Conservation (phyloP, 2,797 vertebrate genomes). For the Hemitrygon akajei region DNA sequence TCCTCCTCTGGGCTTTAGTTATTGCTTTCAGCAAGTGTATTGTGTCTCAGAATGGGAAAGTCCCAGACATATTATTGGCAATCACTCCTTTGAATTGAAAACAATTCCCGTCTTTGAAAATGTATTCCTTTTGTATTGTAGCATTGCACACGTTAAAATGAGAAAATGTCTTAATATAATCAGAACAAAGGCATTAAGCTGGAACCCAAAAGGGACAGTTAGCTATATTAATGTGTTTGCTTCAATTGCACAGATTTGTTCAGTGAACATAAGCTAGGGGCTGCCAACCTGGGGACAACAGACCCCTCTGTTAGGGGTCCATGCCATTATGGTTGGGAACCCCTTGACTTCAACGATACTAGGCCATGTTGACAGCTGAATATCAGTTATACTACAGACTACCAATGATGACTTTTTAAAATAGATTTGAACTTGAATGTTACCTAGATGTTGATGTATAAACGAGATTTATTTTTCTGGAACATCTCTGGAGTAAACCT, state of each 20-base stretch:
- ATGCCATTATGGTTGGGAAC: too few species aligned
- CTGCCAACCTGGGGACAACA: too few species aligned
- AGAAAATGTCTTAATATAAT: background rate
- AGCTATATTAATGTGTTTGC: background rate
- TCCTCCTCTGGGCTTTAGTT: background rate
- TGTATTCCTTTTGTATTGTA: background rate
- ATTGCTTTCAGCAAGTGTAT: background rate
- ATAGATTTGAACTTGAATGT: background rate
- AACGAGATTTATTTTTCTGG: background rate
- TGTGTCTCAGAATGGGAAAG: too few species aligned
- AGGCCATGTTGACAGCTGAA: background rate
- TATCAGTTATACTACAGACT: background rate
- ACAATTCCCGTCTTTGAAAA: background rate
- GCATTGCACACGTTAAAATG: background rate
- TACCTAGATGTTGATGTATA: background rate
- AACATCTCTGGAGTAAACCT: background rate
- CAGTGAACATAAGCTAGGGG: too few species aligned
- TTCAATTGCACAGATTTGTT: background rate
- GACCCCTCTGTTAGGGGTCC: too few species aligned
- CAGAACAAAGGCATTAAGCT: background rate
- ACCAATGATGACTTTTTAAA: background rate
- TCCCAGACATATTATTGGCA: background rate
- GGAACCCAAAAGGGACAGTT: background rate
- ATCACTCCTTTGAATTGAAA: background rate
- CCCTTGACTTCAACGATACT: background rate